Conservation (phyloP, 2,888 invertebrate genomes). For the Spilosoma lubricipeda region DNA sequence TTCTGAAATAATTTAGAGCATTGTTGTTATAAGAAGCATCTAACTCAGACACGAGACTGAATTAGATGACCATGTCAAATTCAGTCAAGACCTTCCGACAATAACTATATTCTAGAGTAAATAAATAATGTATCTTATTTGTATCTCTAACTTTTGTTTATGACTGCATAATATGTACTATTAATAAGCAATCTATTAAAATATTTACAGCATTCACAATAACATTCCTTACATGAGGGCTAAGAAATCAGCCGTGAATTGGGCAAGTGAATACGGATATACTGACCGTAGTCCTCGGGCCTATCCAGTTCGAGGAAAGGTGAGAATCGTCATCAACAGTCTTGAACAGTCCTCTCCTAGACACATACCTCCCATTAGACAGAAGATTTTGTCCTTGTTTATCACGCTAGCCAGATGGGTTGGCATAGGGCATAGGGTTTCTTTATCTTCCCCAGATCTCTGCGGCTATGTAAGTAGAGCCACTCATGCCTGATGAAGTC, state of each 20-base stretch:
- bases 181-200: background rate
- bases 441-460: no score
- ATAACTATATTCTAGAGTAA: background rate
- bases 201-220: constrained; percentile 46
- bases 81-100: background rate
- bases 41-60: background rate
- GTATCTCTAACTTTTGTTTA: background rate
- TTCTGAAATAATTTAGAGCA: background rate
- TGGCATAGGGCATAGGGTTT: no score
- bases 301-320: constrained; percentile 60
- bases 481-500: no score
- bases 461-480: no score
- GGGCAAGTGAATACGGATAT: constrained; percentile 56
- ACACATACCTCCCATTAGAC: no score
- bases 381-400: no score
- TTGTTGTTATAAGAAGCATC: background rate
- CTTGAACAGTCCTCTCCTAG: no score
- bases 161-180: background rate
- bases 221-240: constrained; percentile 52
- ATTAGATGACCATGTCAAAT: background rate
- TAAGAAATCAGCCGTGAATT: constrained; percentile 32
- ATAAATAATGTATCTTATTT: background rate
- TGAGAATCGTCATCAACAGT: constrained; percentile 36
- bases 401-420: no score
- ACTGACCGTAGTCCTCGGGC: constrained; percentile 10